Conservation (phyloP, 1,140 invertebrate genomes). For the Venturia canescens region DNA sequence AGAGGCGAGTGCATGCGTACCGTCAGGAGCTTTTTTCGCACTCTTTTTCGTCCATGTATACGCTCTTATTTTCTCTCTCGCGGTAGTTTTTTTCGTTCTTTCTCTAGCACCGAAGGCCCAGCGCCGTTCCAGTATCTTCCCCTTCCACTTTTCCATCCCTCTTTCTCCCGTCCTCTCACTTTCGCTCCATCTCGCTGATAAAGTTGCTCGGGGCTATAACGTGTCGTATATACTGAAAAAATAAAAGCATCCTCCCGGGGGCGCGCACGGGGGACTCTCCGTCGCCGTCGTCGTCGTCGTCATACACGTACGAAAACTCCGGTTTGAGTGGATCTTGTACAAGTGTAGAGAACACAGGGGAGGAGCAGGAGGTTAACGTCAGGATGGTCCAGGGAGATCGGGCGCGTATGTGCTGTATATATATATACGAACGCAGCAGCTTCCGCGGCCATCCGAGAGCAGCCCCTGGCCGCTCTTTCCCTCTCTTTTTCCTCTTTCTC, state of each 20-base stretch:
- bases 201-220: slow-evolving; percentile 43
- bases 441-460: background rate
- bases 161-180: slow-evolving; percentile 4
- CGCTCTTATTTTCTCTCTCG: slow-evolving; percentile 31
- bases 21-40: slow-evolving; percentile 13
- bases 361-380: slow-evolving; percentile 2
- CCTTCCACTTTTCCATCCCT: background rate
- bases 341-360: background rate
- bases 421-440: slow-evolving; percentile 9
- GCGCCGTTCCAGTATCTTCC: slow-evolving; percentile 15
- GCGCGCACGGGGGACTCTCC: slow-evolving; percentile 20
- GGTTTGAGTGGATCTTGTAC: background rate
- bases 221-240: slow-evolving; percentile 38
- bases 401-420: slow-evolving; percentile 2
- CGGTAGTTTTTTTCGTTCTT: slow-evolving; percentile 14
- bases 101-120: slow-evolving; percentile 12
- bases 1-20: background rate
- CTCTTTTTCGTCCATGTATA: background rate
- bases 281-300: slow-evolving; percentile 39
- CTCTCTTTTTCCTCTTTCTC: slow-evolving; percentile 12
- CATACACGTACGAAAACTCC: slow-evolving; percentile 16
- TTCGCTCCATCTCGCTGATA: slow-evolving; percentile 33
- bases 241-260: slow-evolving; percentile 42
- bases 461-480: background rate
- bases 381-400: slow-evolving; percentile 34